A percentile compares a stretch with the other conserved stretches of the same genome.
phyloP scores from a whole-genome alignment of 2,113 vertebrate species.

The Atherinomorus stipes region DNA sequence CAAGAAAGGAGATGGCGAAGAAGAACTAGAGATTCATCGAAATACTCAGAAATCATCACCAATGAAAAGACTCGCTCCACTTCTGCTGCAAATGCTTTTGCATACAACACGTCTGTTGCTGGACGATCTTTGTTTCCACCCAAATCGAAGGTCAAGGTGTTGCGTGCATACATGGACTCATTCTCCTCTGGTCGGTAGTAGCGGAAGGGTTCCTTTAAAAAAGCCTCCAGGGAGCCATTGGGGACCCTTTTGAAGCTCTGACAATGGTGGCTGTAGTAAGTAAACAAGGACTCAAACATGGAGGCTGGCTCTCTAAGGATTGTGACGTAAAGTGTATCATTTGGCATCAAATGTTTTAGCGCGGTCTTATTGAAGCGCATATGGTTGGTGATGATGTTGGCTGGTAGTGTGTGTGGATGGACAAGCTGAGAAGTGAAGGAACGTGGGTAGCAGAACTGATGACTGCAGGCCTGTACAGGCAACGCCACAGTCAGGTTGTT shows the following conservation, averaged over 20 bases:
- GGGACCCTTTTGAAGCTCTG: slow-evolving; percentile 86
- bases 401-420: slow-evolving; percentile 85
- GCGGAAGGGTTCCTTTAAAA: slow-evolving; percentile 81
- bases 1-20: slow-evolving; percentile 87
- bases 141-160: slow-evolving; percentile 88
- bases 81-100: slow-evolving; percentile 79
- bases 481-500: slow-evolving; percentile 89
- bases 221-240: slow-evolving; percentile 86
- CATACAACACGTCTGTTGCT: slow-evolving; percentile 71
- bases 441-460: slow-evolving; percentile 91
- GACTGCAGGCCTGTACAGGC: slow-evolving; percentile 83
- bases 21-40: slow-evolving; percentile 90
- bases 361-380: slow-evolving; percentile 85
- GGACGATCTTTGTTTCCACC: slow-evolving; percentile 86
- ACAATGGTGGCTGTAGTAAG: slow-evolving; percentile 88
- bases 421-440: slow-evolving; percentile 85
- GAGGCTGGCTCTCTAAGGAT: slow-evolving; percentile 88
- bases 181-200: slow-evolving; percentile 87
- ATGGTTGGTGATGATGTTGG: slow-evolving; percentile 87
- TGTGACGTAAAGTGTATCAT: slow-evolving; percentile 86
- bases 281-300: slow-evolving; percentile 92
- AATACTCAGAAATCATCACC: slow-evolving; percentile 91
- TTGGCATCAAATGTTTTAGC: slow-evolving; percentile 85
- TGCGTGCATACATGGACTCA: slow-evolving; percentile 87
- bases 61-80: slow-evolving; percentile 86